Conservation (phyloP, 2,797 vertebrate species). For the Chelon labrosus region DNA sequence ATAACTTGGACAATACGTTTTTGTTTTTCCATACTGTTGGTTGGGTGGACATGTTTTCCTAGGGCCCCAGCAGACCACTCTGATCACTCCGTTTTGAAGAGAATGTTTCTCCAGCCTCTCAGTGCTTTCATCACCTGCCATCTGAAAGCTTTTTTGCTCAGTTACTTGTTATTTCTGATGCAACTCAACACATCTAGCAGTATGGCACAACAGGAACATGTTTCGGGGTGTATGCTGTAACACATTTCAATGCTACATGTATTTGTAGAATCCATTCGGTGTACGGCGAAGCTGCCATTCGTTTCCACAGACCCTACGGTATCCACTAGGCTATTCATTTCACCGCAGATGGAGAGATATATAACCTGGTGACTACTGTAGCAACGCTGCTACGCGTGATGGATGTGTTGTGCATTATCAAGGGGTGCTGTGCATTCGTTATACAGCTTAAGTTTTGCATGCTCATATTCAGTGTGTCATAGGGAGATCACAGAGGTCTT, state of each 20-base stretch:
- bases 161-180: neutral
- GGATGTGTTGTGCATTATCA: constrained; percentile 39
- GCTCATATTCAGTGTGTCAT: constrained; percentile 9
- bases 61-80: too few relatives aligned
- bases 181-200: neutral
- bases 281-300: constrained; percentile 37
- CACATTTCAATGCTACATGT: constrained; percentile 13
- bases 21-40: too few relatives aligned
- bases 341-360: constrained; percentile 11
- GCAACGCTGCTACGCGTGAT: constrained; percentile 8
- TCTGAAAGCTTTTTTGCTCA: neutral
- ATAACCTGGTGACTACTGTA: constrained; percentile 26
- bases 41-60: too few relatives aligned
- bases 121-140: neutral
- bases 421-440: constrained; percentile 12
- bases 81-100: neutral
- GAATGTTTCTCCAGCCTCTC: neutral
- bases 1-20: too few relatives aligned
- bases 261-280: constrained; percentile 37
- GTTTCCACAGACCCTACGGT: constrained; percentile 20
- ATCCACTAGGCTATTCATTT: constrained; percentile 13
- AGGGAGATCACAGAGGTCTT: neutral
- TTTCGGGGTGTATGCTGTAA: constrained; percentile 16
- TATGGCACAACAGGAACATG: constrained; percentile 17
- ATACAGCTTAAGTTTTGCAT: constrained; percentile 17